Evolutionary conservation across 2,888 invertebrate species (phyloP), one percentile per base, ranked within the genome.

Genomic region (Thalpophila matura): DNA sequence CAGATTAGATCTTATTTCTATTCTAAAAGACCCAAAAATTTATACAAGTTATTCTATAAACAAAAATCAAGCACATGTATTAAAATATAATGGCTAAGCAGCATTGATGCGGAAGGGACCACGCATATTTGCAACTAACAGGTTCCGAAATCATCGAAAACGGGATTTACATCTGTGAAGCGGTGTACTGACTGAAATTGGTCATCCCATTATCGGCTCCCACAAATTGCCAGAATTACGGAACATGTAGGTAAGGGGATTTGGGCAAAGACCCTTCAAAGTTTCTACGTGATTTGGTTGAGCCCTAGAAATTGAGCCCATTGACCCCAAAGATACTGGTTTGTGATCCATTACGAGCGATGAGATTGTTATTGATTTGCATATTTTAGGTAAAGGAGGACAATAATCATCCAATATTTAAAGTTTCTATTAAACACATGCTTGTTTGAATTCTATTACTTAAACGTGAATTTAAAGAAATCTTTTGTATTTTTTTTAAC

Each of bases 211-310:
- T 77, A 69, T 74, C 42, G 65, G 67, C 49, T 70, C 54, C n/a
- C 46, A 33, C 47, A 65, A 73, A 73, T 79, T 70, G 63, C 55
- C 62, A 59, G 60, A 70, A 74, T 74, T 68, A 31, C 12, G 54
- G 37, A 66, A 70, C 33, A 56, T 68, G 46, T 70, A 56, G 60
- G 46, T 70, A 63, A 73, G 59, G 64, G 70, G 51, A 67, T 67
- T 79, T 27, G 26, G 20, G 50, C 46, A 16, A 56, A 20, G 42
- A 46, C 43, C 71, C 62, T 70, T 60, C 54, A 58, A 69, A 61
- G 56, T 67, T 65, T 65, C 54, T 50, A 47, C 56, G 49, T 58
- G 70, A 54, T 63, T 66, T 60, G 43, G 16, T 37, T n/a, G 6
- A 16, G 29, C 16, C 53, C 22, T 24, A 16, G 20, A 47, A 55